These are phyloP conservation scores for Trichomalopsis sarcophagae DNA, from an alignment of 1,140 invertebrate species.

Conservation along the genomic window DNA sequence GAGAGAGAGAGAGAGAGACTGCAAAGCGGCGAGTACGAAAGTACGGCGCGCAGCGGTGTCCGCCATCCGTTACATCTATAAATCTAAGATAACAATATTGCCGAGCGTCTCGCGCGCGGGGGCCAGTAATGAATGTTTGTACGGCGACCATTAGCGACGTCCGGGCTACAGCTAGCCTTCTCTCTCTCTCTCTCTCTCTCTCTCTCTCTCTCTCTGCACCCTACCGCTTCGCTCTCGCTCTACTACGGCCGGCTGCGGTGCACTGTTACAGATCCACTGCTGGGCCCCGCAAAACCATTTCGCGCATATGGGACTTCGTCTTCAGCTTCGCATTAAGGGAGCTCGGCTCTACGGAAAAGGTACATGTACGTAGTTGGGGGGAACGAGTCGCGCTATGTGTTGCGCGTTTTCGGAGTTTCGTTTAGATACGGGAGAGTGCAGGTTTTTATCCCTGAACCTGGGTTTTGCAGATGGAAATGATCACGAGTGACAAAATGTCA, in stretches of 20 bases:
- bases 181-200: conserved; percentile 3
- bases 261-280: conserved; percentile 3
- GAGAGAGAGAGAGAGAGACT: conserved; percentile 47
- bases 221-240: not conserved
- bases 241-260: not conserved
- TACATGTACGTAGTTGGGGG: not conserved
- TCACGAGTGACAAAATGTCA: too few relatives aligned
- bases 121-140: conserved; percentile 74
- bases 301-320: conserved; percentile 67
- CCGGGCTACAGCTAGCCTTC: conserved; percentile 47
- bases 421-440: too few relatives aligned
- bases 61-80: conserved; percentile 75
- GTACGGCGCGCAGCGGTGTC: conserved; percentile 62
- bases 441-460: too few relatives aligned
- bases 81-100: conserved; percentile 75
- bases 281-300: conserved; percentile 66
- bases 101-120: conserved; percentile 56
- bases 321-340: conserved; percentile 43
- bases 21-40: not conserved
- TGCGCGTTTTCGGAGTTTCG: too few relatives aligned
- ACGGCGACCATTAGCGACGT: conserved; percentile 72
- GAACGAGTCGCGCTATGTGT: not conserved
- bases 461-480: too few relatives aligned
- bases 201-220: not conserved
- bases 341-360: not conserved